phyloP scores from a whole-genome alignment of 2,888 invertebrate species.

The Phengaris arion region DNA sequence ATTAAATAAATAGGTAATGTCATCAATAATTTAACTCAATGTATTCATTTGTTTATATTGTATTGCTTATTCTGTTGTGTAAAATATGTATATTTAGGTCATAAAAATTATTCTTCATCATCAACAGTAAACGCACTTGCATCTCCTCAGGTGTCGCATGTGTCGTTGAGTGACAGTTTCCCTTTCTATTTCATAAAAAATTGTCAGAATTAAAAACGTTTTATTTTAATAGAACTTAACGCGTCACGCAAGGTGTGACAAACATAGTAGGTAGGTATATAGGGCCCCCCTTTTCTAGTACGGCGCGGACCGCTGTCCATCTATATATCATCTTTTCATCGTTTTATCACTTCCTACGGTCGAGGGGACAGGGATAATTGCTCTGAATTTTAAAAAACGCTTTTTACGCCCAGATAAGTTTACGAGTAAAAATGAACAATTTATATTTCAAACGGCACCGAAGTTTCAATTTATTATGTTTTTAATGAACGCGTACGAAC shows the following conservation, averaged over 20 bases:
- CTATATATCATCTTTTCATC: slow-evolving; percentile 70
- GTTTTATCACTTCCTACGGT: slow-evolving; percentile 61
- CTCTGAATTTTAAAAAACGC: slow-evolving; percentile 35
- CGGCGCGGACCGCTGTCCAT: slow-evolving; percentile 47
- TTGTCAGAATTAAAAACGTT: background rate
- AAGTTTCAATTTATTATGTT: background rate
- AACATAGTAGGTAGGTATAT: slow-evolving; percentile 41
- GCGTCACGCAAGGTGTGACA: slow-evolving; percentile 12
- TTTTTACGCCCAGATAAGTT: slow-evolving; percentile 21
- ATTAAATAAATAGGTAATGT: background rate
- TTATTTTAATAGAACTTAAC: background rate
- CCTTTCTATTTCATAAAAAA: too few species aligned
- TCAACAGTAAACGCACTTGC: too few species aligned
- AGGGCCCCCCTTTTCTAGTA: slow-evolving; percentile 49
- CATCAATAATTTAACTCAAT: background rate
- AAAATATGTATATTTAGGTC: too few species aligned
- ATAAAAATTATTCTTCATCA: too few species aligned
- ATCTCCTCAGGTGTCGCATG: too few species aligned
- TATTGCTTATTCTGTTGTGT: too few species aligned
- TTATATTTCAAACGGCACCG: background rate
- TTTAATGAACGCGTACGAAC: slow-evolving; percentile 13
- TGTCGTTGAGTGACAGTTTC: too few species aligned
- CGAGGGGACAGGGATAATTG: slow-evolving; percentile 61
- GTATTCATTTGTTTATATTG: too few species aligned
- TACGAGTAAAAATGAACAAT: slow-evolving; percentile 22